Base-by-base conservation (phyloP, 64 coral and sea anemone species). In the Montipora capricornis region DNA sequence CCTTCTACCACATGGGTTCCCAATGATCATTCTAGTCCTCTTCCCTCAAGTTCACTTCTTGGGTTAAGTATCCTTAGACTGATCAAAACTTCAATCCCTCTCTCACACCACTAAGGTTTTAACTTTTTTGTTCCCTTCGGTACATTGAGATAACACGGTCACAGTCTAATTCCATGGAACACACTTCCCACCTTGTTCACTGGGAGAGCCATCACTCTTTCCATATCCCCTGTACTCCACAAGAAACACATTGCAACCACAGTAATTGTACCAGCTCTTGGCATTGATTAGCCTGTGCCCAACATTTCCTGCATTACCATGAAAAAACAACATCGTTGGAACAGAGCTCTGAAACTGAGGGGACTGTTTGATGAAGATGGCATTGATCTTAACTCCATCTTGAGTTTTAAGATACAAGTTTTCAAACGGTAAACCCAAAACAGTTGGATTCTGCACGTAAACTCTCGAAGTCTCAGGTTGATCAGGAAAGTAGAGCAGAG, bases 191-290 rank as follows among this genome's bases (percentile, higher is more conserved):
- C 98, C 98, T 87, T 96, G 67, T 92, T 99, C 98, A 94, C 95
- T 99, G 2, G 98, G 98, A 4, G 95, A 96, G 11, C 98, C 98
- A 55, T 96, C 98, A 76, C 98, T 99, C 61, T 94, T 96, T 57
- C 98, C 98, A 62, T 99, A 99, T 3, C 98, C 98, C 70, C 98
- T 89, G 71, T 99, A 99, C 60, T 99, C 98, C 75, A 99, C 89
- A 2, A 99, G 87, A 3, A 99, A 77, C 45, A 99, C 92, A 96
- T 99, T 99, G 62, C 98, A 99, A 52, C 95, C 92, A 84, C 95
- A 94, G 14, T 99, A 93, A 68, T 66, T 95, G 80, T 99, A 92
- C 78, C 94, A 87, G 19, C 89, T 87, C 87, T 92, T 96, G 44
- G 95, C 95, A 90, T 99, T 99, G 17, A 89, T 82, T 20, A 99